A percentile compares a stretch with the other conserved stretches of the same genome.
phyloP scores from a whole-genome alignment of 2,113 vertebrate genomes.

The Axis porcinus region DNA sequence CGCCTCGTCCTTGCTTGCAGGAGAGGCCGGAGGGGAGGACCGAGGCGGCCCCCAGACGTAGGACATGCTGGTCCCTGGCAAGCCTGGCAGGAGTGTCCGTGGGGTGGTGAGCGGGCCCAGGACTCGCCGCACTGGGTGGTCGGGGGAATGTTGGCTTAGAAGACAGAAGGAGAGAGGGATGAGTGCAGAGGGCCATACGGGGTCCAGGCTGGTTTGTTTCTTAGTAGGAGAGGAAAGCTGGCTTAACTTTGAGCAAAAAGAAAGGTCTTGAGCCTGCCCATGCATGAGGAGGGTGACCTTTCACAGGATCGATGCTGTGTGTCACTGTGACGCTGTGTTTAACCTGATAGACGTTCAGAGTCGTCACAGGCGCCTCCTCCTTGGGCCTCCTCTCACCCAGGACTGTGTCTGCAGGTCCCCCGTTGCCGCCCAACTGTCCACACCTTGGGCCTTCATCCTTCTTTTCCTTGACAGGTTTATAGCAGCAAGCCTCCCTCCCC shows the following conservation, averaged over 20 bases:
- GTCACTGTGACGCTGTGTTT: not conserved
- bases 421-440: not conserved
- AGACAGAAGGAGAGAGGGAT: not conserved
- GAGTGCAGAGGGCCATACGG: not conserved
- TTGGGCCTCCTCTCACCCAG: not conserved
- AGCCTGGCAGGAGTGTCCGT: too few relatives aligned
- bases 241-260: not conserved
- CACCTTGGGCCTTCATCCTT: not conserved
- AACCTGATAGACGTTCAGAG: not conserved
- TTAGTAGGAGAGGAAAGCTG: not conserved
- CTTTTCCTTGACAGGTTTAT: slow-evolving; percentile 2
- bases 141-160: too few relatives aligned
- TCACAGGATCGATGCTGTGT: fast-evolving
- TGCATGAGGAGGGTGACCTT: not conserved
- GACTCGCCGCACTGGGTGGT: fast-evolving
- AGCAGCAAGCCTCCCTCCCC: not conserved
- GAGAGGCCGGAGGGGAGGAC: not conserved
- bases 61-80: not conserved
- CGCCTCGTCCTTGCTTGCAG: not conserved
- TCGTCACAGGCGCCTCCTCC: not conserved
- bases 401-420: not conserved
- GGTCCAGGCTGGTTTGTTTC: not conserved
- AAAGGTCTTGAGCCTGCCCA: not conserved
- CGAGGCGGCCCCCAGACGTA: not conserved
- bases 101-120: not conserved